A percentile compares a stretch with the other conserved stretches of the same genome.
Conservation (phyloP, 2,888 invertebrate genomes). For the Macrophya annulata region DNA sequence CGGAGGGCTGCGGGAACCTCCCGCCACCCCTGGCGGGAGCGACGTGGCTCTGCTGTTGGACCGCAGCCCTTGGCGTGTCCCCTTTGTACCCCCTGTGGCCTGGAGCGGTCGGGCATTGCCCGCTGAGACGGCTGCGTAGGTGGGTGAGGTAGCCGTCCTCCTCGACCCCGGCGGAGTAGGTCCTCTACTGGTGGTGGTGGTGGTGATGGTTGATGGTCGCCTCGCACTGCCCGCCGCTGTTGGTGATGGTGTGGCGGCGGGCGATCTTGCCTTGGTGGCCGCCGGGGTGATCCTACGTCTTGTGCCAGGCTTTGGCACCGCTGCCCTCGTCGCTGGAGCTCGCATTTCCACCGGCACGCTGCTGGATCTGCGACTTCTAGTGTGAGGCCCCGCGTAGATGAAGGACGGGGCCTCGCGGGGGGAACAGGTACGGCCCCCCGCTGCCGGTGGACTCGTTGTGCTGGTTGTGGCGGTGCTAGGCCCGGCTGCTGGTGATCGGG, state of each 20-base stretch:
- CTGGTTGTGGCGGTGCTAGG: background rate
- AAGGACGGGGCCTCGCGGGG: background rate
- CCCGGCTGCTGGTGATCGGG: background rate
- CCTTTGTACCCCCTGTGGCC: no score
- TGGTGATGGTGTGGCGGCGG: background rate
- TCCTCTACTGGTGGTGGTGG: background rate
- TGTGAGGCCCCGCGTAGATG: background rate
- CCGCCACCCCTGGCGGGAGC: constrained; percentile 5
- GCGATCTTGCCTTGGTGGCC: background rate
- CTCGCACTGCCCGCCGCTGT: background rate
- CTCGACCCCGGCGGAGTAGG: background rate
- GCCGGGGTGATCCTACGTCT: no score
- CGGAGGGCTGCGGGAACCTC: constrained; percentile 10
- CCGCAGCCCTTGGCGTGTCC: background rate
- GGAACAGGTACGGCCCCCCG: background rate
- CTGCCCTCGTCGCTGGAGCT: no score
- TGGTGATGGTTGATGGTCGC: background rate
- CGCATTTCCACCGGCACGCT: background rate
- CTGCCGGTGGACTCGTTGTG: background rate
- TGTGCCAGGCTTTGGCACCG: no score
- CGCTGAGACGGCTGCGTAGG: background rate
- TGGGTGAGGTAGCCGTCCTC: background rate
- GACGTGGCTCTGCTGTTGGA: background rate
- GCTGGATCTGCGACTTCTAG: background rate
- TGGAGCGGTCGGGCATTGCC: no score